These are phyloP conservation scores for Bombycilla garrulus DNA, from an alignment of 2,113 vertebrate species.

Conservation along the genomic window DNA sequence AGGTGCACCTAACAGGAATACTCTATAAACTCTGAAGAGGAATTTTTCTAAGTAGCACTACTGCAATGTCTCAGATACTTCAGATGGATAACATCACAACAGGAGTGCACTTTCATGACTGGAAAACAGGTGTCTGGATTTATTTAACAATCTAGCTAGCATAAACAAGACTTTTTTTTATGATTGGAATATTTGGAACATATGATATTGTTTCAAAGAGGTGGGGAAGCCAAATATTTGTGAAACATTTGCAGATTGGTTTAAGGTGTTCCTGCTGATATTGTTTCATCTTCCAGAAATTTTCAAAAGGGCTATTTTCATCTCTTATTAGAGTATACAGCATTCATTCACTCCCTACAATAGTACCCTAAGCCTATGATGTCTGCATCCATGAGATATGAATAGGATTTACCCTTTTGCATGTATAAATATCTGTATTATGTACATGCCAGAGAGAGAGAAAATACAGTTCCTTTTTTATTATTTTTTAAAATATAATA, in stretches of 20 bases:
- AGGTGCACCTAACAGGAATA: neutral
- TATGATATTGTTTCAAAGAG: neutral
- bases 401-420: neutral
- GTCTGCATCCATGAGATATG: neutral
- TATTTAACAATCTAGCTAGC: constrained; percentile 7
- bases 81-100: neutral
- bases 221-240: neutral
- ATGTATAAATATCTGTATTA: neutral
- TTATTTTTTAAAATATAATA: neutral
- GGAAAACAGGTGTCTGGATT: constrained; percentile 3
- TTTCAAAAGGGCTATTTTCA: neutral
- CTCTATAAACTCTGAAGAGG: neutral
- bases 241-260: neutral
- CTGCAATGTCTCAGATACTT: neutral
- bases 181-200: neutral
- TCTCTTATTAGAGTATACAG: neutral
- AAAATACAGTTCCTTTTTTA: neutral
- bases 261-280: neutral
- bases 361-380: neutral
- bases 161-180: constrained; percentile 14
- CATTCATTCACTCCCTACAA: neutral
- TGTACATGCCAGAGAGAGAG: neutral
- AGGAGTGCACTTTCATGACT: constrained; percentile 2
- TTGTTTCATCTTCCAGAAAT: neutral
- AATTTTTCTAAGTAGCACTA: neutral